Evolutionary conservation across 2,888 invertebrate species (phyloP).

Genomic region (Apodemia duryi): DNA sequence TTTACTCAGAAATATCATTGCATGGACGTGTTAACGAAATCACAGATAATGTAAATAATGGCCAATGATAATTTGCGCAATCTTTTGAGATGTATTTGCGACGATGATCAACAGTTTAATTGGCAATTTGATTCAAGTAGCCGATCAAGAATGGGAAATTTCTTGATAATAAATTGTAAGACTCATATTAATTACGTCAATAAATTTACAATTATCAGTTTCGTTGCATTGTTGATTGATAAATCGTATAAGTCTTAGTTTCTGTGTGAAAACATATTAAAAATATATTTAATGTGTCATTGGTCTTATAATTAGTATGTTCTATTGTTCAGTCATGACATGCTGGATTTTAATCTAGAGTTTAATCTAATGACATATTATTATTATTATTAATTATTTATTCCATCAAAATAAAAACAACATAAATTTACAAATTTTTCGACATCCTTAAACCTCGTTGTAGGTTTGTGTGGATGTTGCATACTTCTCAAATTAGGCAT

Average conservation of each 20-base stretch:
- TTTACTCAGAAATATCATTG: conserved; percentile 40
- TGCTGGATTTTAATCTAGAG: too few relatives aligned
- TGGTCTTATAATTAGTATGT: too few relatives aligned
- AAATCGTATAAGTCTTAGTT: background rate
- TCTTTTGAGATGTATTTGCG: conserved; percentile 19
- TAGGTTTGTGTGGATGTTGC: too few relatives aligned
- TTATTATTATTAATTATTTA: too few relatives aligned
- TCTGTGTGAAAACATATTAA: background rate
- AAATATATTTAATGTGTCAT: too few relatives aligned
- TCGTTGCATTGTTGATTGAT: conserved; percentile 9
- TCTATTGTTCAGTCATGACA: too few relatives aligned
- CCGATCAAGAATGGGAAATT: conserved; percentile 25
- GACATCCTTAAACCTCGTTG: too few relatives aligned
- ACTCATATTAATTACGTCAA: conserved; percentile 14
- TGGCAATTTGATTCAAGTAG: conserved; percentile 42
- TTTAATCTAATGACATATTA: too few relatives aligned
- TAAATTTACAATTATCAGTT: conserved; percentile 17
- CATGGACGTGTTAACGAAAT: conserved; percentile 55
- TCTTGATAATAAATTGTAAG: conserved; percentile 25
- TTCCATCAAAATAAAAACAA: too few relatives aligned
- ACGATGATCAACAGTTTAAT: conserved; percentile 18
- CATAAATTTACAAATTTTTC: too few relatives aligned
- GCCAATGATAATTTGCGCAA: conserved; percentile 47
- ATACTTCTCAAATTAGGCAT: too few relatives aligned
- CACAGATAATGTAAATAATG: conserved; percentile 60